Percentiles rank a stretch among this genome's conserved stretches.
Conservation (phyloP, 2,888 invertebrate genomes). For the Bembecia ichneumoniformis region DNA sequence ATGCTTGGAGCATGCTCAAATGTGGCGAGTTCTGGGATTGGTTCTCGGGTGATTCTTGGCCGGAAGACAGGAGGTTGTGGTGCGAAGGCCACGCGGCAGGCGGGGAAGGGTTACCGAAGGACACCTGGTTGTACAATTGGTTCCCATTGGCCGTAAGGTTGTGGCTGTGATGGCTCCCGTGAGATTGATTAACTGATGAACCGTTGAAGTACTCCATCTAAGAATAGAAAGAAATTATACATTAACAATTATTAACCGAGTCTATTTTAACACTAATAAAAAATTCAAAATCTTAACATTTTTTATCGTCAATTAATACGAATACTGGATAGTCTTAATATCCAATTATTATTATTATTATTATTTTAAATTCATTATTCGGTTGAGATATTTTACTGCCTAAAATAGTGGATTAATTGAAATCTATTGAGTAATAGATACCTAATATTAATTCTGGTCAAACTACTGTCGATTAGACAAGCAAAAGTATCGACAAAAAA, state of each 20-base stretch:
- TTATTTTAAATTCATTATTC: too few species aligned
- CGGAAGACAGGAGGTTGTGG: slow-evolving; percentile 60
- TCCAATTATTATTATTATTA: too few species aligned
- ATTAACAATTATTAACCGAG: background rate
- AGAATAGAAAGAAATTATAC: slow-evolving; percentile 10
- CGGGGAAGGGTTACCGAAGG: slow-evolving; percentile 63
- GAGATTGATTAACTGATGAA: slow-evolving; percentile 56
- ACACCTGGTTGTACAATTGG: slow-evolving; percentile 66
- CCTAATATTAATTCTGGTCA: too few species aligned
- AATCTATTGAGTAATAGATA: too few species aligned
- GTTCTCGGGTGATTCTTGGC: slow-evolving; percentile 61
- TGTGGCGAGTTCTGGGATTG: slow-evolving; percentile 60
- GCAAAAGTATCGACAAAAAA: too few species aligned
- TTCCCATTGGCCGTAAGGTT: slow-evolving; percentile 59
- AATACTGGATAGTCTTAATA: too few species aligned
- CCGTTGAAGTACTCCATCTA: slow-evolving; percentile 72
- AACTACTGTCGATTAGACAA: too few species aligned
- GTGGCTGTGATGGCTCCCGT: slow-evolving; percentile 56
- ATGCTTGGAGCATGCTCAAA: slow-evolving; percentile 63
- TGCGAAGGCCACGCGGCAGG: slow-evolving; percentile 61
- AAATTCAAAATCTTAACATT: too few species aligned
- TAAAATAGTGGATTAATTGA: too few species aligned
- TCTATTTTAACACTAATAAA: background rate
- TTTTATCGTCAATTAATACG: too few species aligned
- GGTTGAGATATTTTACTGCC: too few species aligned